A percentile compares a stretch with the other conserved stretches of the same genome.
Conservation (phyloP, 2,797 vertebrate genomes). For the Aulostomus chinensis region DNA sequence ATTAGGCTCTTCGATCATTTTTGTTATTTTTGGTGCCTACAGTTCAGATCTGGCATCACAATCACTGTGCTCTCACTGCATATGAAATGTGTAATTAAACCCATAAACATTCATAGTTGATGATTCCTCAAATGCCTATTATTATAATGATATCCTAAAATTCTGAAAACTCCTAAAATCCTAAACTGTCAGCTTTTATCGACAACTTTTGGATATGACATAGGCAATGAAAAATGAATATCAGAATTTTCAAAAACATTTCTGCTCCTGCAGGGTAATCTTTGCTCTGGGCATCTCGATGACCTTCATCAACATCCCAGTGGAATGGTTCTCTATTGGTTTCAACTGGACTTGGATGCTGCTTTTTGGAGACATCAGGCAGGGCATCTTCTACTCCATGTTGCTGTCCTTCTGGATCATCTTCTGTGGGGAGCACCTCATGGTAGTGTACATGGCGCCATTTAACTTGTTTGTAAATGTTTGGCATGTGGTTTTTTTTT, state of each 20-base stretch:
- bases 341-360: slow-evolving; percentile 99
- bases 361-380: slow-evolving; percentile 94
- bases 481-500: too few relatives aligned
- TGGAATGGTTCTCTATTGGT: slow-evolving; percentile 98
- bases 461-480: slow-evolving; percentile 1
- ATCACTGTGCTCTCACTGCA: too few relatives aligned
- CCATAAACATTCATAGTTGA: too few relatives aligned
- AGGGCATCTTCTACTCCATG: slow-evolving; percentile 98
- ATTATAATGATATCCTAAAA: too few relatives aligned
- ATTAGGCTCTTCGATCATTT: too few relatives aligned
- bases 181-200: background rate
- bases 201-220: background rate
- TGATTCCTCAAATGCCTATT: too few relatives aligned
- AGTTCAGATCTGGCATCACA: too few relatives aligned
- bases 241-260: background rate
- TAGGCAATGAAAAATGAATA: too few relatives aligned
- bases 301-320: slow-evolving; percentile 98
- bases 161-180: too few relatives aligned
- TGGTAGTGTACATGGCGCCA: slow-evolving; percentile 76
- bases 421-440: slow-evolving; percentile 98
- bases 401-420: slow-evolving; percentile 98
- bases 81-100: too few relatives aligned
- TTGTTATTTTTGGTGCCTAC: too few relatives aligned
- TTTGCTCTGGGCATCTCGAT: slow-evolving; percentile 97
- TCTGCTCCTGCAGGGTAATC: slow-evolving; percentile 84